Conservation (phyloP, 2,797 vertebrate species). For the Semaprochilodus insignis region DNA sequence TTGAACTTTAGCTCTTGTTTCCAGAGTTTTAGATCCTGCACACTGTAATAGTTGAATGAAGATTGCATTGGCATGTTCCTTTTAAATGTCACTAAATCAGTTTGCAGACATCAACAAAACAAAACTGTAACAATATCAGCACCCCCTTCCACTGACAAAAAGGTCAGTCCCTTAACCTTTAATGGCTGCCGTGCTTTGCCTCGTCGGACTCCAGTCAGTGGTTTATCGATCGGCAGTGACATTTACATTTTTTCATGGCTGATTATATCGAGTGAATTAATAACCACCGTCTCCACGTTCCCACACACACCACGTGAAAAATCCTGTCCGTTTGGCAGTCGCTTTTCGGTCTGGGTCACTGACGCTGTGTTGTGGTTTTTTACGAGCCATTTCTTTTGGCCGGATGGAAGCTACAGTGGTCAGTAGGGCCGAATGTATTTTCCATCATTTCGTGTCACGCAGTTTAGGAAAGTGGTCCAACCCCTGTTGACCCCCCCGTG, state of each 20-base stretch:
- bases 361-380: slow-evolving; percentile 58
- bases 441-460: slow-evolving; percentile 48
- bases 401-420: slow-evolving; percentile 46
- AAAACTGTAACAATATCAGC: slow-evolving; percentile 12
- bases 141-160: neutral
- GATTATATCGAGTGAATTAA: slow-evolving; percentile 44
- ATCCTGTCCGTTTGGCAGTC: slow-evolving; percentile 21
- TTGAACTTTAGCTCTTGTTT: too few relatives aligned
- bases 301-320: slow-evolving; percentile 28
- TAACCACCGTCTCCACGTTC: slow-evolving; percentile 33
- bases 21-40: neutral
- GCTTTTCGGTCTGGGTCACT: slow-evolving; percentile 3
- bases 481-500: slow-evolving; percentile 33
- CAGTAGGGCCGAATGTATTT: slow-evolving; percentile 44
- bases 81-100: neutral
- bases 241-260: slow-evolving; percentile 64
- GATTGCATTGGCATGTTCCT: neutral
- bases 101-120: slow-evolving; percentile 17
- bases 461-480: slow-evolving; percentile 34
- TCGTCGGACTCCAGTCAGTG: slow-evolving; percentile 13
- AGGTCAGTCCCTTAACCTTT: slow-evolving; percentile 16
- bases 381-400: slow-evolving; percentile 48
- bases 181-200: slow-evolving; percentile 15
- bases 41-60: neutral
- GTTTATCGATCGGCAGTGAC: slow-evolving; percentile 60